Evolutionary conservation across 1,140 invertebrate genomes (phyloP), one percentile per base, ranked within the genome.

Genomic region (Scylla paramamosain): DNA sequence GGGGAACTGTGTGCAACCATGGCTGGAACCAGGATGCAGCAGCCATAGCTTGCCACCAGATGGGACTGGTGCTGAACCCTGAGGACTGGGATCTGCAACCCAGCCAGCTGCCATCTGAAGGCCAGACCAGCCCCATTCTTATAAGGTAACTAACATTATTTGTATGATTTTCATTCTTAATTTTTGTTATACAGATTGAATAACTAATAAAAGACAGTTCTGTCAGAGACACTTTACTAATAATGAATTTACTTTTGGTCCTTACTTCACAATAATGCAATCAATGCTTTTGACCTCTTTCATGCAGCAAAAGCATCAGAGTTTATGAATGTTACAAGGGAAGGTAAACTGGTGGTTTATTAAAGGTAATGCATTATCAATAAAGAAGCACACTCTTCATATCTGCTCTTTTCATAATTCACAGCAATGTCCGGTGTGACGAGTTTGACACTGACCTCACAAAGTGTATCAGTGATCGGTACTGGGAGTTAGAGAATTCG

Each of bases 1-100:
- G 99, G 99, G 99, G 99, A 88, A 99, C 99, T 0, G 98, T 99
- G 6, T 99, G 99, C 96, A 99, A 99, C 97, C 98, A 99, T 97
- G 98, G 98, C 45, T 99, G 99, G 99, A 99, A 98, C 87, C 98
- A 99, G n/a, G 97, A 98, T 86, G 98, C 99, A 96, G 99, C 99
- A 3, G 98, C 99, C 0, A 97, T 99, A 31, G 99, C 99, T 0
- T 99, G 99, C 96, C 98, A 99, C 97, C 99, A 99, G 97, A 97
- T 99, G 93, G 99, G 99, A 0, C 97, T 99, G 89, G 98, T 98
- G 0, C 97, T 99, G 8, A 99, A 99, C 97, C 99, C 99, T 1
- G 97, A 98, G 93, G 99, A 99, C 97, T 99, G 99, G 98, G 98
- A 98, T 93, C 97, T 99, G 95, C 98, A 98, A 96, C 97, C 98